A percentile compares a stretch with the other conserved stretches of the same genome.
phyloP scores from a whole-genome alignment of 1,140 invertebrate species.

The Bombus sylvicola region DNA sequence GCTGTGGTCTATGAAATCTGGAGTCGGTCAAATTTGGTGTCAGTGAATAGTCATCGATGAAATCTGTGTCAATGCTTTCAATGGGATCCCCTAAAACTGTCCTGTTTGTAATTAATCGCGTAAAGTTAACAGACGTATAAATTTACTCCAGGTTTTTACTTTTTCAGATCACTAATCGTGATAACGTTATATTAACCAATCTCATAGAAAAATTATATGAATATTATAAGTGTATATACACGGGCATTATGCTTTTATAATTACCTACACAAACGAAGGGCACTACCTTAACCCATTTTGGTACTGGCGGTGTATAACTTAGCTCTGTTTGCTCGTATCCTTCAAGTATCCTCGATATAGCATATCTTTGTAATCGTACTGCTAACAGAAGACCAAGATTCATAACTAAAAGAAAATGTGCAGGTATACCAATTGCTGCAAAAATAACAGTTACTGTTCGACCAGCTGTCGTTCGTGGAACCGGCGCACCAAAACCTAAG shows the following conservation, averaged over 20 bases:
- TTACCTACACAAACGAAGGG: slow-evolving; percentile 76
- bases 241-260: background rate
- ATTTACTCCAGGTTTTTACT: no score
- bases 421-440: slow-evolving; percentile 84
- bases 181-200: background rate
- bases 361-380: slow-evolving; percentile 81
- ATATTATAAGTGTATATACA: background rate
- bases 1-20: no score
- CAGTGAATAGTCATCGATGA: no score
- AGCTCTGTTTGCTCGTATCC: slow-evolving; percentile 64
- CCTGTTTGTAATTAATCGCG: no score
- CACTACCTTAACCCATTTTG: slow-evolving; percentile 75
- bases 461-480: slow-evolving; percentile 84
- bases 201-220: background rate
- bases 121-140: no score
- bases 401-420: slow-evolving; percentile 85
- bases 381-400: slow-evolving; percentile 85
- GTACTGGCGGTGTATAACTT: slow-evolving; percentile 66
- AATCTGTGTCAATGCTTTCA: no score
- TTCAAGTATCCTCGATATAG: slow-evolving; percentile 68
- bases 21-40: no score
- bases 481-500: slow-evolving; percentile 85
- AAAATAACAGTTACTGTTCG: slow-evolving; percentile 84
- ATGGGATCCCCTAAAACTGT: no score
- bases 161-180: no score